These are phyloP conservation scores for Syndactyla subalaris DNA, from an alignment of 2,797 vertebrate species.

Conservation along the genomic window DNA sequence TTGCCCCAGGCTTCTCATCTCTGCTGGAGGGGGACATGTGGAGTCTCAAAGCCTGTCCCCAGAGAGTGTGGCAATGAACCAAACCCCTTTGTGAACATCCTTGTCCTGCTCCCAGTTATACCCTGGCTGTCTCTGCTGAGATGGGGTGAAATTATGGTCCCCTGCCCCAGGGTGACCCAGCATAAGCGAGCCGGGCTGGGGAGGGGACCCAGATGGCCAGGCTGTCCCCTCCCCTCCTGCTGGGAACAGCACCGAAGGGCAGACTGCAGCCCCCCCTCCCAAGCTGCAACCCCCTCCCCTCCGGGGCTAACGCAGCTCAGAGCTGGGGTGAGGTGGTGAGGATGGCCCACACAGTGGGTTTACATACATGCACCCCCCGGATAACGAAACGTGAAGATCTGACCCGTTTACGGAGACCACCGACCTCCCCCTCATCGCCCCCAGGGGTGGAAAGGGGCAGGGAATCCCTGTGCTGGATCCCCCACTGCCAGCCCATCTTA, in stretches of 20 bases:
- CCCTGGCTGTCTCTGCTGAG: background rate
- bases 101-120: rapidly evolving
- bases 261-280: background rate
- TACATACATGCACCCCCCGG: rapidly evolving
- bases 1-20: background rate
- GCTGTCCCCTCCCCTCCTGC: background rate
- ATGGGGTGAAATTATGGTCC: rapidly evolving
- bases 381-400: background rate
- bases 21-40: rapidly evolving
- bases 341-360: background rate
- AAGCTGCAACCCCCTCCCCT: too few relatives aligned
- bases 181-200: rapidly evolving
- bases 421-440: background rate
- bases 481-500: background rate
- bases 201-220: background rate
- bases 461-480: background rate
- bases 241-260: background rate
- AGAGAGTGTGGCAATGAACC: background rate
- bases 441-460: background rate
- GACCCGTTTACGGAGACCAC: background rate
- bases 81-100: rapidly evolving
- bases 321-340: background rate
- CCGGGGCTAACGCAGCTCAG: background rate
- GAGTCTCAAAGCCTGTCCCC: background rate
- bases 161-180: background rate